Conservation (phyloP, 2,888 invertebrate species). For the Lasioglossum villosulum region DNA sequence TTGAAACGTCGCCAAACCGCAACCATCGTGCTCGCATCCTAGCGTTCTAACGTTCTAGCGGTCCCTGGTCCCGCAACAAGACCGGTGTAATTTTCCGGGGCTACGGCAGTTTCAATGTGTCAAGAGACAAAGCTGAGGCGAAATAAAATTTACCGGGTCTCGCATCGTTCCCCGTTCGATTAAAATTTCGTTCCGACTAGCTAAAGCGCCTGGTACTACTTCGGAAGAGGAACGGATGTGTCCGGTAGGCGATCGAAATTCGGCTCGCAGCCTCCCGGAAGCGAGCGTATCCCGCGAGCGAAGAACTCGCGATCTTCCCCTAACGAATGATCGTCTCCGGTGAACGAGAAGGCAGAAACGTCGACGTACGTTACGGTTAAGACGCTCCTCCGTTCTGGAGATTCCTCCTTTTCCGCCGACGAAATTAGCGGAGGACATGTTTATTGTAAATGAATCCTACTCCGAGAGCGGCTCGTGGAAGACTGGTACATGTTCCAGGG, state of each 20-base stretch:
- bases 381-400: slow-evolving; percentile 69
- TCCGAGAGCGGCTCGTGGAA: slow-evolving; percentile 67
- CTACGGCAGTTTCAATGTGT: neutral
- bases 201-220: neutral
- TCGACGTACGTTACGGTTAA: slow-evolving; percentile 72
- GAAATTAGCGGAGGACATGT: slow-evolving; percentile 83
- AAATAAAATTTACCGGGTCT: neutral
- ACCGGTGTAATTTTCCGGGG: slow-evolving; percentile 69
- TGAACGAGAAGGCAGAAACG: slow-evolving; percentile 65
- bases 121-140: neutral
- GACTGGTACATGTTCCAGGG: slow-evolving; percentile 70
- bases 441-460: slow-evolving; percentile 84
- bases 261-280: slow-evolving; percentile 35
- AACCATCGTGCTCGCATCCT: slow-evolving; percentile 64
- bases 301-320: slow-evolving; percentile 55
- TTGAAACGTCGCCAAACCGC: slow-evolving; percentile 83
- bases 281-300: slow-evolving; percentile 50
- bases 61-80: slow-evolving; percentile 40
- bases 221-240: neutral
- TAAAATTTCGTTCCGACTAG: neutral
- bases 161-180: neutral
- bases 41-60: slow-evolving; percentile 22
- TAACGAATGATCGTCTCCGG: slow-evolving; percentile 64
- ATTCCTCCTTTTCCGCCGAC: slow-evolving; percentile 74
- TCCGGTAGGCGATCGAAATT: slow-evolving; percentile 42